A percentile compares a stretch with the other conserved stretches of the same genome.
Evolutionary conservation across 2,113 vertebrate genomes (phyloP).

Genomic region (Rhabdornis inornatus): DNA sequence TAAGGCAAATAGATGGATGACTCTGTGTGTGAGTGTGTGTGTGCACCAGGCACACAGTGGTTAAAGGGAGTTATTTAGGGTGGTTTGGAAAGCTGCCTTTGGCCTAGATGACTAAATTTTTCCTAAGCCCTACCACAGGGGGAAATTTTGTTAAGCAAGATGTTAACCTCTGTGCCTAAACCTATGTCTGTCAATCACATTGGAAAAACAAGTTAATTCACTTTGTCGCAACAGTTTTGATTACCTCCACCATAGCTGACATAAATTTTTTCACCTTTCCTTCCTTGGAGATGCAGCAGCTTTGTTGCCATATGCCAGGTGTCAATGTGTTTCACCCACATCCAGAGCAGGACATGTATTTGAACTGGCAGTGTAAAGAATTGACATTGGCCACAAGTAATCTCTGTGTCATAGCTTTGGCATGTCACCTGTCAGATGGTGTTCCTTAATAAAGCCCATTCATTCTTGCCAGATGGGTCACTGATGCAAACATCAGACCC

Average conservation of each 20-base stretch:
- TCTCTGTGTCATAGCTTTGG: background rate
- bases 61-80: background rate
- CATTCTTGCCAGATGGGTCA: background rate
- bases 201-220: background rate
- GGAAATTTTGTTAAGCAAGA: background rate
- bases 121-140: background rate
- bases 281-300: background rate
- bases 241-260: background rate
- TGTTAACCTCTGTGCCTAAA: background rate
- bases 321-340: background rate
- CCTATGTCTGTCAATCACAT: background rate
- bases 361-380: background rate
- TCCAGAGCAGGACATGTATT: background rate
- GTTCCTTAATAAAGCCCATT: background rate
- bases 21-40: background rate
- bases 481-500: background rate
- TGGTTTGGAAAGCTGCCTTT: background rate
- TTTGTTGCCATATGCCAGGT: constrained; percentile 16
- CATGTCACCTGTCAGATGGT: background rate
- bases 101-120: background rate
- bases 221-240: background rate
- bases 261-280: background rate
- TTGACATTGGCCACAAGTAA: background rate
- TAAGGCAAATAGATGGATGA: accelerated
- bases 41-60: background rate